Percentiles rank a stretch among this genome's conserved stretches.
Conservation (phyloP, 2,113 vertebrate species). For the Bubo blakistoni region DNA sequence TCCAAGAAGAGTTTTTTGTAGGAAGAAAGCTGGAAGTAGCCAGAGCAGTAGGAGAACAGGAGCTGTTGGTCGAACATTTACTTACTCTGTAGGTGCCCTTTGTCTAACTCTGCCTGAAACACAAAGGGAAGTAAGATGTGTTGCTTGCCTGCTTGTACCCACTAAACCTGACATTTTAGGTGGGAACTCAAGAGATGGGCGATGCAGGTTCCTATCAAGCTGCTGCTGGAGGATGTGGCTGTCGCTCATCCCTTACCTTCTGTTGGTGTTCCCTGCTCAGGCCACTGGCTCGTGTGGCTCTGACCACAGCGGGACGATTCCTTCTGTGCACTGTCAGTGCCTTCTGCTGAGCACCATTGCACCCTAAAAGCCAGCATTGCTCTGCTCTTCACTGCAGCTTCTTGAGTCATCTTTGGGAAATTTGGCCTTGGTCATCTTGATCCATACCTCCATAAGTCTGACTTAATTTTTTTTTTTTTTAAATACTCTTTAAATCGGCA, state of each 20-base stretch:
- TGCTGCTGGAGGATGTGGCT: not conserved
- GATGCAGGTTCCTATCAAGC: not conserved
- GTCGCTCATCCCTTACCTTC: not conserved
- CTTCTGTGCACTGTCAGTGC: not conserved
- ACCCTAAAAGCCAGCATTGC: not conserved
- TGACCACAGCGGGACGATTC: rapidly evolving
- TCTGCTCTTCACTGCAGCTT: not conserved
- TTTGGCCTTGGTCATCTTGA: not conserved
- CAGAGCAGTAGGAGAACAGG: not conserved
- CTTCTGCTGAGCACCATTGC: not conserved
- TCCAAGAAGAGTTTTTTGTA: not conserved
- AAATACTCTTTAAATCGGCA: not conserved
- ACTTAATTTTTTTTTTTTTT: not conserved
- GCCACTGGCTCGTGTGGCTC: rapidly evolving
- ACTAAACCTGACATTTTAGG: not conserved
- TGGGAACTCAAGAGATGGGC: not conserved
- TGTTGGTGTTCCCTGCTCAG: not conserved
- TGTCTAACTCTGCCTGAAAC: not conserved
- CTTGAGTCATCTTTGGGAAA: not conserved
- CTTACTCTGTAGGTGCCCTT: not conserved
- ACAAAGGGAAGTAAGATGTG: not conserved
- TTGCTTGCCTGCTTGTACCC: not conserved
- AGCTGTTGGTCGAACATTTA: not conserved
- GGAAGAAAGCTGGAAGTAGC: not conserved
- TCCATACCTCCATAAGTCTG: not conserved